Evolutionary conservation across 2,888 invertebrate genomes (phyloP), one percentile per base, ranked within the genome.

Genomic region (Polyommatus icarus): DNA sequence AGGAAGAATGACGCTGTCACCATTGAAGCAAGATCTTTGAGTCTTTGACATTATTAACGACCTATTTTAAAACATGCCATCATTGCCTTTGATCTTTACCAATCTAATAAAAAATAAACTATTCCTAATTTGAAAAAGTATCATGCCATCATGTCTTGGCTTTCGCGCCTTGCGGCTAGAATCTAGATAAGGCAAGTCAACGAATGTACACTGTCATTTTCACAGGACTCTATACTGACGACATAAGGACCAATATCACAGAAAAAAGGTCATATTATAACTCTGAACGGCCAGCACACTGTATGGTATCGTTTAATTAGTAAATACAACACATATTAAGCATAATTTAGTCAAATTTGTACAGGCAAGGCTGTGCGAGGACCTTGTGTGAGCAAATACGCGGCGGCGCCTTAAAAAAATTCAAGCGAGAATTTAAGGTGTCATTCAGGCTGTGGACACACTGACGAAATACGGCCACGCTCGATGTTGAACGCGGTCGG

Each of bases 311-410:
- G 75, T 75, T 50, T 46, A 75, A 75, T 75, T 50, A 75, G 75
- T 75, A 75, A 75, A 75, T 75, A 75, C 50, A 18, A 20, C 40
- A 75, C 75, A 50, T 75, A 54, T 75, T 54, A 50, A 75, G 50
- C 75, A 75, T 75, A 54, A 75, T 75, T 75, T 29, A 75, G 75
- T 75, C 75, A 54, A 50, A 29, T 75, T 75, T 75, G 75, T 50
- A 46, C 75, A 75, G 50, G 75, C 75, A 50, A 75, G 75, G 75
- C 54, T 46, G 75, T 40, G n/a, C n/a, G 72, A 15, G 75, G 50
- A 75, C 75, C 75, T 75, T 75, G 75, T 54, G 50, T 29, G 29
- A 75, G 75, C 75, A 75, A 75, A 75, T 75, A 75, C 24, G 24
- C 24, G 5, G 73, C 46, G 73, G 73, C 73, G 73, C 67, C 67